phyloP scores from a whole-genome alignment of 2,888 invertebrate genomes.

The Cerceris ruficornis region DNA sequence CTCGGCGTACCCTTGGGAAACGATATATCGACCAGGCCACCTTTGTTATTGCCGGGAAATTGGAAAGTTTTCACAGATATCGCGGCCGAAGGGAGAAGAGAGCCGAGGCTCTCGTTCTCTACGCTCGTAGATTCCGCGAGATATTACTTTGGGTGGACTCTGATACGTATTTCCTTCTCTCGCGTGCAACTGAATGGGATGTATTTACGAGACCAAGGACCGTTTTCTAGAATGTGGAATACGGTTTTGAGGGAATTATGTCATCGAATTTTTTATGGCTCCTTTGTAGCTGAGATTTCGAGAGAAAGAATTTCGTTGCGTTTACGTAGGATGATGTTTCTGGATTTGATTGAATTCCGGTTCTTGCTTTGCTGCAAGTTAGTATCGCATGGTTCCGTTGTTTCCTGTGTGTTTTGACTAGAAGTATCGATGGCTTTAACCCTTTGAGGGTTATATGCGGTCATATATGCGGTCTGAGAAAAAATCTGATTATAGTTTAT shows the following conservation, averaged over 20 bases:
- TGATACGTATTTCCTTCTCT: constrained; percentile 30
- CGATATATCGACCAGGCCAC: constrained; percentile 54
- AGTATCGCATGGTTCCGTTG: no score
- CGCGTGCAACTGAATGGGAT: constrained; percentile 38
- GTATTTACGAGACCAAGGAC: constrained; percentile 58
- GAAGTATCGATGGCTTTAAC: no score
- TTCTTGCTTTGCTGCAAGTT: no score
- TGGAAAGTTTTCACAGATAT: constrained; percentile 73
- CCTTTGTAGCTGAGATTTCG: no score
- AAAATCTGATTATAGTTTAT: no score
- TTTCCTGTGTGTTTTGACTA: no score
- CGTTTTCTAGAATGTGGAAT: constrained; percentile 16
- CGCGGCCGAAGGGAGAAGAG: constrained; percentile 32
- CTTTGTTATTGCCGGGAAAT: constrained; percentile 72
- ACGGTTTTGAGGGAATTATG: constrained; percentile 1
- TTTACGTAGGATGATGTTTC: no score
- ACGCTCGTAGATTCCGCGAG: constrained; percentile 56
- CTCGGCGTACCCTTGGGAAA: constrained; percentile 39
- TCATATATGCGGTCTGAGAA: no score
- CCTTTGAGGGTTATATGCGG: no score
- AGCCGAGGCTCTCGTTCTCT: constrained; percentile 11
- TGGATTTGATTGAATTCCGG: no score
- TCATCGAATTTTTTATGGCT: no score
- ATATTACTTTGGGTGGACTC: constrained; percentile 64
- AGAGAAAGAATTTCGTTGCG: neutral